These are phyloP conservation scores for Salvator merianae DNA, from an alignment of 2,113 vertebrate genomes.

Conservation along the genomic window DNA sequence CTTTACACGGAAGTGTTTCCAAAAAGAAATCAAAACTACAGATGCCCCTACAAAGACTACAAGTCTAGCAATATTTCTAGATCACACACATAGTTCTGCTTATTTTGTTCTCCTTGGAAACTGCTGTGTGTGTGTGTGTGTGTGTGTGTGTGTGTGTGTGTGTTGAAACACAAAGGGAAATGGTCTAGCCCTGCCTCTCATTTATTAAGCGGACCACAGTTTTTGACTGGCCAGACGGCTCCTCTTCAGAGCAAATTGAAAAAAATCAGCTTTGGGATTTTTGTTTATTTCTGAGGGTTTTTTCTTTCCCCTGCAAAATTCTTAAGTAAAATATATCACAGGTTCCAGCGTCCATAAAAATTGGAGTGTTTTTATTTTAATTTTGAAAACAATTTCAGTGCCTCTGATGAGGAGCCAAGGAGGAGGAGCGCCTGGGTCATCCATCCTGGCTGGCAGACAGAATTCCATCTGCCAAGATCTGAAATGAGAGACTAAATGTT, in stretches of 20 bases:
- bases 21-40: neutral
- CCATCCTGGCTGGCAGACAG: slow-evolving; percentile 75
- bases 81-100: neutral
- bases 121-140: no score
- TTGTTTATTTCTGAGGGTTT: slow-evolving; percentile 17
- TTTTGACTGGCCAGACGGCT: slow-evolving; percentile 10
- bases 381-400: slow-evolving; percentile 80
- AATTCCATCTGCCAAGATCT: slow-evolving; percentile 82
- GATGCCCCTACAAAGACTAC: neutral
- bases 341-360: slow-evolving; percentile 74
- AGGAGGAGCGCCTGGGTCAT: slow-evolving; percentile 56
- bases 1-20: neutral
- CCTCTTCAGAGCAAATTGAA: slow-evolving; percentile 68
- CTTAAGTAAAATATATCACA: slow-evolving; percentile 78
- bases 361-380: slow-evolving; percentile 81
- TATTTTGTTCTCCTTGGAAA: neutral
- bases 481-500: slow-evolving; percentile 82
- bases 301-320: slow-evolving; percentile 29
- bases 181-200: neutral
- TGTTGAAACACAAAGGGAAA: slow-evolving; percentile 3
- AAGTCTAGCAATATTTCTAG: neutral
- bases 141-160: no score
- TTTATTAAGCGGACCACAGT: slow-evolving; percentile 10
- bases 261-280: slow-evolving; percentile 41
- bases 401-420: slow-evolving; percentile 34